Base-by-base conservation (phyloP, 2,888 invertebrate genomes). In the Synergus japonicus region DNA sequence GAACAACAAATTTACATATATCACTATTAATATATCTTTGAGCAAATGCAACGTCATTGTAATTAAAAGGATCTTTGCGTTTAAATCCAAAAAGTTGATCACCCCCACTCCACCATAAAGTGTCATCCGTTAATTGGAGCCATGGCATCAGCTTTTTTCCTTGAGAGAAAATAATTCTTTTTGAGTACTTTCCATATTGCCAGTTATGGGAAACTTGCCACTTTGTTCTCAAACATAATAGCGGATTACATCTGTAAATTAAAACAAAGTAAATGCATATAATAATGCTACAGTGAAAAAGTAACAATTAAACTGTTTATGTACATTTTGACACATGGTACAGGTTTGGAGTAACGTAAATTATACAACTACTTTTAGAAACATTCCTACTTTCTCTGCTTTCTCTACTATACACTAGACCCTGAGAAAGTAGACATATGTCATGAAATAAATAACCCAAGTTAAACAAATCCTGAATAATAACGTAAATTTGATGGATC, bases 71-170 rank as follows among this genome's bases (percentile, higher is more conserved):
- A 9, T 89, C 88, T 3, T 89, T 92, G 69, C 91, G 88, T 66
- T 76, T 78, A 78, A 89, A 91, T 22, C 89, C 90, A 64, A 84
- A 84, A 46, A 91, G 90, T 76, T 84, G 86, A 84, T 86, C 91
- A 41, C 93, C 93, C 84, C 93, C 92, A 66, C 94, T 93, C 82
- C 94, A 92, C 93, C 94, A 95, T 0, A 95, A 84, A 46, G 87
- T 87, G 29, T 94, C 91, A 0, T 90, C 90, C 10, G 93, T 93
- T 54, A 95, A 85, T 73, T 93, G 91, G 10, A 95, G 85, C 92
- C 94, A 94, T 64, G 95, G 94, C 87, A 94, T 93, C 82, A 92
- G 92, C 89, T 93, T 94, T 65, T 89, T 89, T 7, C 88, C 88
- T 76, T 93, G 92, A 67, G 92, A 92, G 78, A 93, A 92, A 64